Evolutionary conservation across 2,888 invertebrate species (phyloP).

Genomic region (Cylloceria caligata): DNA sequence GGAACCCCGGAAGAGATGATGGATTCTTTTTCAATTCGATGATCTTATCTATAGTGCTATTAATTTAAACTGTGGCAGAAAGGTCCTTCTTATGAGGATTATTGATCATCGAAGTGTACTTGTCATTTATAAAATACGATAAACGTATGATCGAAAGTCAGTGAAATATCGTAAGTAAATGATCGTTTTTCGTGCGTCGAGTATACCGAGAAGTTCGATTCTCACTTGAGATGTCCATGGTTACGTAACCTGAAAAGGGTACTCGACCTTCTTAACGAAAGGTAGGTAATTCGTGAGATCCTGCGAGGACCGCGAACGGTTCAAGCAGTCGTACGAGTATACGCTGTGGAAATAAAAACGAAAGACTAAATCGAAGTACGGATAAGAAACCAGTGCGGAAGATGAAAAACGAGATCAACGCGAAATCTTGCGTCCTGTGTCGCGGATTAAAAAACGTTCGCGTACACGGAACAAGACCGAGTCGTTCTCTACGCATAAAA

Average conservation of each 20-base stretch:
- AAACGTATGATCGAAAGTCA: not conserved
- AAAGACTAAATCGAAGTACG: constrained; percentile 54
- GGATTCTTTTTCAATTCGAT: constrained; percentile 42
- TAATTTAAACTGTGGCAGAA: constrained; percentile 38
- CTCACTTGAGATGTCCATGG: not conserved
- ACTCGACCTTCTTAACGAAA: constrained; percentile 60
- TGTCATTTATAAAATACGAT: not conserved
- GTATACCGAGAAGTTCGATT: not conserved
- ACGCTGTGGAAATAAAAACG: constrained; percentile 42
- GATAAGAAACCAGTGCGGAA: constrained; percentile 21
- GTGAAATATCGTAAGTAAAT: not conserved
- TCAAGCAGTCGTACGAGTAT: constrained; percentile 26
- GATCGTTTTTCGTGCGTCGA: constrained; percentile 18
- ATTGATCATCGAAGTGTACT: not conserved
- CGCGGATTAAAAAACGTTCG: constrained; percentile 65
- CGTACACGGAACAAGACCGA: constrained; percentile 61
- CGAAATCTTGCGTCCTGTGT: constrained; percentile 48
- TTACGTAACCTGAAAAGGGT: constrained; percentile 52
- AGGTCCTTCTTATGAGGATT: not conserved
- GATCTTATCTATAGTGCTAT: constrained; percentile 43
- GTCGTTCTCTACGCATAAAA: constrained; percentile 56
- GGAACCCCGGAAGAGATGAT: constrained; percentile 64
- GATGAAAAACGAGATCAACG: constrained; percentile 28
- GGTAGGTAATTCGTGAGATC: constrained; percentile 33
- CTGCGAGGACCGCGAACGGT: constrained; percentile 15